Conservation (phyloP, 1,140 invertebrate genomes). For the Nephila pilipes region DNA sequence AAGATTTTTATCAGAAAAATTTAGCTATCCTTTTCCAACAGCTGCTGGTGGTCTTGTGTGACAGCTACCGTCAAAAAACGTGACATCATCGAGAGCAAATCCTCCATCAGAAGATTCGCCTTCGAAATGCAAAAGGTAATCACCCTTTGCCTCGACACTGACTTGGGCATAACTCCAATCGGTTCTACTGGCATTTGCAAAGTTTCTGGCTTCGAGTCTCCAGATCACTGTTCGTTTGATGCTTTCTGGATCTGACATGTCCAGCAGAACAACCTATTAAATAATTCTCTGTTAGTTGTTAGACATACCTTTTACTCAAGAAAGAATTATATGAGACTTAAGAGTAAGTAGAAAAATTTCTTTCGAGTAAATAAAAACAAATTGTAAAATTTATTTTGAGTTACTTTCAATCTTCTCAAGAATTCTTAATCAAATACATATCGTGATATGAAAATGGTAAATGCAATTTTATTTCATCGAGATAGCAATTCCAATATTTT, state of each 20-base stretch:
- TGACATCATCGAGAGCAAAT: constrained; percentile 86
- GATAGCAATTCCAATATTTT: no score
- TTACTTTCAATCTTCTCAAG: no score
- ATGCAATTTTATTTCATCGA: no score
- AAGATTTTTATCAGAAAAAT: background rate
- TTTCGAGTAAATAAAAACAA: no score
- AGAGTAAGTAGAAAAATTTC: no score
- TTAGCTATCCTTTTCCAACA: constrained; percentile 70
- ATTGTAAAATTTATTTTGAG: no score
- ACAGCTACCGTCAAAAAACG: constrained; percentile 83
- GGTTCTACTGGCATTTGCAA: constrained; percentile 84
- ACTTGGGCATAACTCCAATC: constrained; percentile 86
- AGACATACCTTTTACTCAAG: background rate
- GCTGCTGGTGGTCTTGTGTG: constrained; percentile 71
- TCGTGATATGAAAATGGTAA: no score
- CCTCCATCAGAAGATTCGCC: constrained; percentile 87
- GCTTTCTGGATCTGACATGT: constrained; percentile 53
- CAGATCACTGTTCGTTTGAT: constrained; percentile 80
- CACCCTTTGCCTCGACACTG: constrained; percentile 82
- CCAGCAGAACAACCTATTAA: constrained; percentile 61
- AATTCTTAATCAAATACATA: no score
- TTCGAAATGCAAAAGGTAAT: constrained; percentile 83
- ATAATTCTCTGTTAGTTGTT: background rate
- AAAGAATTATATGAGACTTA: background rate
- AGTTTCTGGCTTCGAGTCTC: constrained; percentile 84